A percentile compares a stretch with the other conserved stretches of the same genome.
Conservation (phyloP, 2,888 invertebrate species). For the Pachycephus smyrnensis region DNA sequence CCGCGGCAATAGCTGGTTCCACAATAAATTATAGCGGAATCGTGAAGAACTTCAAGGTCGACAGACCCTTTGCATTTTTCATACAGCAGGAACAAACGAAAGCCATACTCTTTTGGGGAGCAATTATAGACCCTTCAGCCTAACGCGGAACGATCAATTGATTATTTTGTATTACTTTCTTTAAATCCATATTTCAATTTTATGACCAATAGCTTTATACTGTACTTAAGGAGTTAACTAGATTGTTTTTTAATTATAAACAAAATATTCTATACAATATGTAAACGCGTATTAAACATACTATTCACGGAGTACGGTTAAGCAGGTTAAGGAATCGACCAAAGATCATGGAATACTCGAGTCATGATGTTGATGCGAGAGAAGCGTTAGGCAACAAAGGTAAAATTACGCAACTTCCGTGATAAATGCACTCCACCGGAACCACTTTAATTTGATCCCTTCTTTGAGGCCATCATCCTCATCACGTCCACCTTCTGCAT, state of each 20-base stretch:
- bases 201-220: too few relatives aligned
- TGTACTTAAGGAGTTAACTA: too few relatives aligned
- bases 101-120: conserved; percentile 68
- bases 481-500: not conserved
- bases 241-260: too few relatives aligned
- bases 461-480: not conserved
- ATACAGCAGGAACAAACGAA: conserved; percentile 65
- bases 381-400: conserved; percentile 13
- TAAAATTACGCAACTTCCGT: conserved; percentile 18
- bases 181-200: too few relatives aligned
- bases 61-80: conserved; percentile 68
- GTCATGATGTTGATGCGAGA: conserved; percentile 1
- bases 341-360: not conserved
- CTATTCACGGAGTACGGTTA: not conserved
- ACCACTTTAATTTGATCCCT: conserved; percentile 7
- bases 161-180: too few relatives aligned
- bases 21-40: conserved; percentile 63
- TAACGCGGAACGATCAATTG: not conserved
- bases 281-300: too few relatives aligned
- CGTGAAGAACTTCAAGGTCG: conserved; percentile 57
- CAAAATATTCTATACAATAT: too few relatives aligned
- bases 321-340: conserved; percentile 4
- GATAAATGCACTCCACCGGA: conserved; percentile 18
- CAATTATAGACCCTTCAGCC: conserved; percentile 53
- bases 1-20: conserved; percentile 65